A percentile compares a stretch with the other conserved stretches of the same genome.
Evolutionary conservation across 2,797 vertebrate genomes (phyloP).

Genomic region (Oryzias dopingdopingensis): DNA sequence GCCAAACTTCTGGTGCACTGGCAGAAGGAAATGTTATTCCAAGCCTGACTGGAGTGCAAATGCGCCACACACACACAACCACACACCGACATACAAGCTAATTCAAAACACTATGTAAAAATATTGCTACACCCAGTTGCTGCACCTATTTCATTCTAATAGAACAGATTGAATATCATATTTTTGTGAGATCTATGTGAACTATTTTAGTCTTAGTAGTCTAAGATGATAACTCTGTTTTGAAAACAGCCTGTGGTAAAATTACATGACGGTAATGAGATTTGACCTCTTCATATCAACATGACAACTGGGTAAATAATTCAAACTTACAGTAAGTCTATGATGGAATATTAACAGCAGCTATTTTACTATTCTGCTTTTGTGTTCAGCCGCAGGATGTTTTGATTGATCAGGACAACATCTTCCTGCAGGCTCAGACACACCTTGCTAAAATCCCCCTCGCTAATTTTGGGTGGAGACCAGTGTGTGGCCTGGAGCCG

Average conservation of each 20-base stretch:
- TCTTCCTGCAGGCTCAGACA: slow-evolving; percentile 37
- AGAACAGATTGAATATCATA: too few species aligned
- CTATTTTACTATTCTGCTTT: slow-evolving; percentile 20
- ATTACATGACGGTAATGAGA: slow-evolving; percentile 7
- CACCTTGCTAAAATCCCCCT: slow-evolving; percentile 38
- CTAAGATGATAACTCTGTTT: too few species aligned
- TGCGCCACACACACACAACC: too few species aligned
- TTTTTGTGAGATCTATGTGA: too few species aligned
- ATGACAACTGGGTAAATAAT: slow-evolving; percentile 5
- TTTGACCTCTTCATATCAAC: not conserved
- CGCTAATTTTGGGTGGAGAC: slow-evolving; percentile 32
- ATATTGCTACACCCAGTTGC: too few species aligned
- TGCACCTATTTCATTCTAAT: too few species aligned
- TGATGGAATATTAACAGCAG: not conserved
- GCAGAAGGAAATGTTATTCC: too few species aligned
- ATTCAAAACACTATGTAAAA: too few species aligned
- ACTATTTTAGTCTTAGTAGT: too few species aligned
- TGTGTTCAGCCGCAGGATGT: slow-evolving; percentile 26
- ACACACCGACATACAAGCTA: too few species aligned
- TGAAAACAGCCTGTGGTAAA: not conserved
- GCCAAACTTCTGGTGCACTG: too few species aligned
- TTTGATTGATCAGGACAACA: slow-evolving; percentile 32
- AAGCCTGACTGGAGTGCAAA: too few species aligned
- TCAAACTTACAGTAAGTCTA: slow-evolving; percentile 1
- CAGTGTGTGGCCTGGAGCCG: slow-evolving; percentile 40